Conservation (phyloP, 2,113 vertebrate genomes). For the Zapornia atra region DNA sequence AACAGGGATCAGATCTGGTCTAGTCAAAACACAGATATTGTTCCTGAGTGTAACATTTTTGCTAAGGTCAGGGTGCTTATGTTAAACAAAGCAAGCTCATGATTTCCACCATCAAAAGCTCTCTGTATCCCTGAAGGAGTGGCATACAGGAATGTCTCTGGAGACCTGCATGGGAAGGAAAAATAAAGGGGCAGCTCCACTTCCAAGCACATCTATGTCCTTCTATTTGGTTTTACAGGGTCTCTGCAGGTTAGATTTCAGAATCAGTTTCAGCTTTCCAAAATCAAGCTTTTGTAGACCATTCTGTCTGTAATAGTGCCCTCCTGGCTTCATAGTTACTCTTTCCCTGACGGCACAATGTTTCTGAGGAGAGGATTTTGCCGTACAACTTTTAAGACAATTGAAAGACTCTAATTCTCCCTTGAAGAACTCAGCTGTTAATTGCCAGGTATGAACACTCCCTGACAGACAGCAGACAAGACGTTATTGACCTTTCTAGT, state of each 20-base stretch:
- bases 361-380: not conserved
- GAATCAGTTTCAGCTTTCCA: not conserved
- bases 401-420: not conserved
- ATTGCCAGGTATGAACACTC: not conserved
- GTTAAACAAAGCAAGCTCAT: not conserved
- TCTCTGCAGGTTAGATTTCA: not conserved
- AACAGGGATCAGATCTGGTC: not conserved
- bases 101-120: not conserved
- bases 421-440: not conserved
- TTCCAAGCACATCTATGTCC: not conserved
- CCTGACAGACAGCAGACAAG: not conserved
- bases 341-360: not conserved
- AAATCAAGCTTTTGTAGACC: not conserved
- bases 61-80: not conserved
- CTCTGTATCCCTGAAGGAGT: not conserved
- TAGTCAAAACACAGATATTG: not conserved
- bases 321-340: not conserved
- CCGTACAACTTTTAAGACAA: not conserved
- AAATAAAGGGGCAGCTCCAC: not conserved
- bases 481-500: not conserved
- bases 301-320: not conserved
- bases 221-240: not conserved
- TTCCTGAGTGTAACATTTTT: not conserved
- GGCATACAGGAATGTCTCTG: not conserved
- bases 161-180: not conserved